phyloP scores from a whole-genome alignment of 2,113 vertebrate species.

The Lasiurus borealis region DNA sequence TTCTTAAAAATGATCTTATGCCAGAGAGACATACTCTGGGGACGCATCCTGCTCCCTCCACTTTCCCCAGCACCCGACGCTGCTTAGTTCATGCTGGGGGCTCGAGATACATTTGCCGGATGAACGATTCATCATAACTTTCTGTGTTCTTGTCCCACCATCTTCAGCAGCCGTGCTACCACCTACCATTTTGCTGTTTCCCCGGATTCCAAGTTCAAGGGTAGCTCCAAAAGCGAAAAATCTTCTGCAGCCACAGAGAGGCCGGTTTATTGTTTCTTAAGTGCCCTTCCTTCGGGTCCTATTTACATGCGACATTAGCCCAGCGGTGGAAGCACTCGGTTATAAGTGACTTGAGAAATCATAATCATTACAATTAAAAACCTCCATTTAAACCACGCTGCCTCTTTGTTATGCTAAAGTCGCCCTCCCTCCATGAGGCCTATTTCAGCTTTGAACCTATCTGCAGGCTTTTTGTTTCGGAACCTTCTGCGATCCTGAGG shows the following conservation, averaged over 20 bases:
- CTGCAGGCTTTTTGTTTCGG: constrained; percentile 48
- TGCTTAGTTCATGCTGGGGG: neutral
- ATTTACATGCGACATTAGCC: constrained; percentile 60
- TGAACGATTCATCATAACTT: neutral
- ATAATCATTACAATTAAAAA: constrained; percentile 65
- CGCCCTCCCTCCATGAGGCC: constrained; percentile 13
- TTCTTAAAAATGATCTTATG: neutral
- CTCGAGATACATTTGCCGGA: neutral
- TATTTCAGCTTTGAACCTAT: constrained; percentile 60
- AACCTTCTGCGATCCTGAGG: constrained; percentile 48
- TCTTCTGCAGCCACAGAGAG: neutral
- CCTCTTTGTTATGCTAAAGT: constrained; percentile 44
- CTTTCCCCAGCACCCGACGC: neutral
- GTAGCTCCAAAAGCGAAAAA: neutral
- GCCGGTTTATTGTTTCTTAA: constrained; percentile 45
- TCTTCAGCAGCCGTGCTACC: neutral
- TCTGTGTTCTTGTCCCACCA: neutral
- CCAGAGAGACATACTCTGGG: neutral
- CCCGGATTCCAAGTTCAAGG: constrained; percentile 45
- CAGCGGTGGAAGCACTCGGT: constrained; percentile 11
- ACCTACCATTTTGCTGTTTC: neutral
- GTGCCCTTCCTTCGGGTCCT: neutral
- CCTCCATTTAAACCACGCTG: constrained; percentile 54
- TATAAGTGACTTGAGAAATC: constrained; percentile 61
- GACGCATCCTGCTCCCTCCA: neutral